Percentiles rank a stretch among this genome's conserved stretches.
Conservation (phyloP, 2,113 vertebrate genomes). For the Psephotus haematonotus region DNA sequence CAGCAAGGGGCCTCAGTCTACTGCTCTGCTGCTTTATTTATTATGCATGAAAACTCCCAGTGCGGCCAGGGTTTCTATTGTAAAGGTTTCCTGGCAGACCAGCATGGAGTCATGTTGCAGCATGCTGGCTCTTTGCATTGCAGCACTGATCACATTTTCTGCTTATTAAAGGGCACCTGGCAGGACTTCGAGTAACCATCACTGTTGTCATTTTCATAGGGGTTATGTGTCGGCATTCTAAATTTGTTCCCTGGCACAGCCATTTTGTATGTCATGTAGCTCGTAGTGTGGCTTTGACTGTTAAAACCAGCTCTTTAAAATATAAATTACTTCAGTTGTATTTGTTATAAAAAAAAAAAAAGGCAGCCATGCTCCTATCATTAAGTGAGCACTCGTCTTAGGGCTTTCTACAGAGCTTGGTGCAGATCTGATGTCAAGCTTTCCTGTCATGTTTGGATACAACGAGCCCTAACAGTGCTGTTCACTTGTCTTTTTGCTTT, state of each 20-base stretch:
- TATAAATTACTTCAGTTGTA: neutral
- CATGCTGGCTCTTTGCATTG: conserved; percentile 46
- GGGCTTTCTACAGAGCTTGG: neutral
- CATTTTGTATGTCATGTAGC: neutral
- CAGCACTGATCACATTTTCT: conserved; percentile 50
- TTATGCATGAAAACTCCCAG: conserved; percentile 67
- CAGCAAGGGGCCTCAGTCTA: conserved; percentile 22
- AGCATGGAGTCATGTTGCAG: conserved; percentile 63
- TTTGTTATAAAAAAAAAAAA: neutral
- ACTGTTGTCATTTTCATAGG: neutral
- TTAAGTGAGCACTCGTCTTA: neutral
- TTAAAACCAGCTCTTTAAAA: neutral
- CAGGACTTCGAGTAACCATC: conserved; percentile 45
- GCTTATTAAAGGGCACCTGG: conserved; percentile 66
- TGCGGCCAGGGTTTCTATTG: conserved; percentile 19
- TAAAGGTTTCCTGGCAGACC: conserved; percentile 60
- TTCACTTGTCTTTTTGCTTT: neutral
- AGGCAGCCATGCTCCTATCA: neutral
- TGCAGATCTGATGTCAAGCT: neutral
- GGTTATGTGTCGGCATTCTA: neutral
- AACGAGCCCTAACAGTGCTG: neutral
- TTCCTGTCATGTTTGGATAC: neutral
- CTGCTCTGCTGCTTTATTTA: conserved; percentile 45
- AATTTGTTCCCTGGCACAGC: neutral
- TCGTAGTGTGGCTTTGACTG: neutral